A percentile compares a stretch with the other conserved stretches of the same genome.
phyloP scores from a whole-genome alignment of 2,888 invertebrate genomes.

The Scaptodrosophila latifasciaeformis region DNA sequence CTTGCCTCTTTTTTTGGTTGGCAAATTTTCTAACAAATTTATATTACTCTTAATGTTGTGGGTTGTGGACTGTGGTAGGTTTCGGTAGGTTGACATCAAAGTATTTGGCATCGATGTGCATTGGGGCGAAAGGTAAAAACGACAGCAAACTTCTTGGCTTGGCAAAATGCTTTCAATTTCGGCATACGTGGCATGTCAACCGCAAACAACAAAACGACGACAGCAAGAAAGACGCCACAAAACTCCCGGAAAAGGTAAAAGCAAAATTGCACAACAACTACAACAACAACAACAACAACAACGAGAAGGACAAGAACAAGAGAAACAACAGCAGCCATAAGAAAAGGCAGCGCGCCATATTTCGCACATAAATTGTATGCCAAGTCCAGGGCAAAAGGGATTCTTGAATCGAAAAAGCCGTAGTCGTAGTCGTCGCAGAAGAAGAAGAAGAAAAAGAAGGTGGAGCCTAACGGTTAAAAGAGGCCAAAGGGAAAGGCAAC shows the following conservation, averaged over 20 bases:
- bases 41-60: too few relatives aligned
- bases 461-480: too few relatives aligned
- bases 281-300: too few relatives aligned
- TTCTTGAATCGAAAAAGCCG: background rate
- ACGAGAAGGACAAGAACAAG: too few relatives aligned
- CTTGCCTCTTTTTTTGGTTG: too few relatives aligned
- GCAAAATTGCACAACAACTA: background rate
- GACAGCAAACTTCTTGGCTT: background rate
- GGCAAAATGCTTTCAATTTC: constrained; percentile 32
- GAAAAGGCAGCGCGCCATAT: constrained; percentile 51
- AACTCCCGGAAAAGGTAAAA: background rate
- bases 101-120: too few relatives aligned
- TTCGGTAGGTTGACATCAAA: too few relatives aligned
- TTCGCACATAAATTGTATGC: constrained; percentile 63
- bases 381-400: constrained; percentile 29
- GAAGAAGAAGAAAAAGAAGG: constrained; percentile 14
- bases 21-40: too few relatives aligned
- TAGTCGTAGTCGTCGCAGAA: constrained; percentile 6
- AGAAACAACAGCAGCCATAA: too few relatives aligned
- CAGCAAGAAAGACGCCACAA: background rate
- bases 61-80: too few relatives aligned
- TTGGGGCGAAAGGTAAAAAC: too few relatives aligned
- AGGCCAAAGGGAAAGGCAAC: background rate
- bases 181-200: constrained; percentile 24
- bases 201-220: constrained; percentile 13